Conservation (phyloP, 1,140 invertebrate species). For the Aphis craccivora region DNA sequence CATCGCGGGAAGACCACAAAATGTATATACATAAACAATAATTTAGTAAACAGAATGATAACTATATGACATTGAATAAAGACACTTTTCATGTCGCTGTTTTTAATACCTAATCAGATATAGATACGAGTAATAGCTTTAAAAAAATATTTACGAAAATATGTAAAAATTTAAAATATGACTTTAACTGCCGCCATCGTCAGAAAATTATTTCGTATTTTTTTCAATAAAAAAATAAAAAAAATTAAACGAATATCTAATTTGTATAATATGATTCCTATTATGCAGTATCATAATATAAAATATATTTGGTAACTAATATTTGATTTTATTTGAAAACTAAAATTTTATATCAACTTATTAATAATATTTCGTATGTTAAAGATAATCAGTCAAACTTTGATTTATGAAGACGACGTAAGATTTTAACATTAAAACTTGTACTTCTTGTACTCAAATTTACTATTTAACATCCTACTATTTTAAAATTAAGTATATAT, state of each 20-base stretch:
- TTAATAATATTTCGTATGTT: not conserved
- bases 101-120: not conserved
- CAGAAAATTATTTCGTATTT: not conserved
- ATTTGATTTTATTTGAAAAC: not conserved
- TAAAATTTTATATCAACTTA: not conserved
- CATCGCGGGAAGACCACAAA: not conserved
- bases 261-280: not conserved
- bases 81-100: not conserved
- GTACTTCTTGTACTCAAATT: not conserved
- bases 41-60: not conserved
- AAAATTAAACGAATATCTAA: not conserved
- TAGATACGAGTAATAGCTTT: not conserved
- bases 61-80: constrained; percentile 11
- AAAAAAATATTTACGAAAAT: not conserved
- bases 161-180: not conserved
- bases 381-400: no score
- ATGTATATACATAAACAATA: constrained; percentile 1
- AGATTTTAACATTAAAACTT: not conserved
- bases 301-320: not conserved
- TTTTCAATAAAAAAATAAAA: not conserved
- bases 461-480: not conserved
- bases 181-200: not conserved
- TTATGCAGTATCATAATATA: not conserved
- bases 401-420: not conserved
- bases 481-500: not conserved